Evolutionary conservation across 2,113 vertebrate genomes (phyloP).

Genomic region (Megaceryle maxima): DNA sequence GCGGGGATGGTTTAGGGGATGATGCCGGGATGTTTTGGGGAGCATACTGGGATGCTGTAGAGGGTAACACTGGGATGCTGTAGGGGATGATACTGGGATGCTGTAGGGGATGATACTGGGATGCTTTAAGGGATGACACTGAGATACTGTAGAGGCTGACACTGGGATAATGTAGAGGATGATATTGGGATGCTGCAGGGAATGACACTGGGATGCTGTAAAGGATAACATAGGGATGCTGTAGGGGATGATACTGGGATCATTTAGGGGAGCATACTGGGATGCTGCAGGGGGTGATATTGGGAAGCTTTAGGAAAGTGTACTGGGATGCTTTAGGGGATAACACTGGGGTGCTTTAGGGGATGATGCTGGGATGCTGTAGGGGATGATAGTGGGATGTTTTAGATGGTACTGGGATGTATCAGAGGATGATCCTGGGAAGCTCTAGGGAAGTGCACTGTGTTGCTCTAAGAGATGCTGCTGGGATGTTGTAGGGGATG

Average conservation of each 20-base stretch:
- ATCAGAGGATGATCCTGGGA: background rate
- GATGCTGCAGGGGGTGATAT: background rate
- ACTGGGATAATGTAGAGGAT: background rate
- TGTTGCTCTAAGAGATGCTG: background rate
- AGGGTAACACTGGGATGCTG: no score
- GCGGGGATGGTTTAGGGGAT: no score
- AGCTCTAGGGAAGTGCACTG: background rate
- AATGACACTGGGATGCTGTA: background rate
- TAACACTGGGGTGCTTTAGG: background rate
- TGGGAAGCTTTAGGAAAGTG: background rate
- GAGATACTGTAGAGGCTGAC: accelerated
- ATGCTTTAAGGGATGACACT: background rate
- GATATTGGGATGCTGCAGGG: background rate
- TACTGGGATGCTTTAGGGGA: background rate
- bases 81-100: background rate
- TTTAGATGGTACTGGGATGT: background rate
- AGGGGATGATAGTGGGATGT: background rate
- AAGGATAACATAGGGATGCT: background rate
- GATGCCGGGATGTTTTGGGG: no score
- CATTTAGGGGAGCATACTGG: background rate
- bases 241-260: background rate
- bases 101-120: accelerated
- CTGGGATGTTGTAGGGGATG: background rate
- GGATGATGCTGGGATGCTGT: background rate
- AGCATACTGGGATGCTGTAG: background rate